Conservation (phyloP, 1,140 invertebrate species). For the Cryptotermes secundus region DNA sequence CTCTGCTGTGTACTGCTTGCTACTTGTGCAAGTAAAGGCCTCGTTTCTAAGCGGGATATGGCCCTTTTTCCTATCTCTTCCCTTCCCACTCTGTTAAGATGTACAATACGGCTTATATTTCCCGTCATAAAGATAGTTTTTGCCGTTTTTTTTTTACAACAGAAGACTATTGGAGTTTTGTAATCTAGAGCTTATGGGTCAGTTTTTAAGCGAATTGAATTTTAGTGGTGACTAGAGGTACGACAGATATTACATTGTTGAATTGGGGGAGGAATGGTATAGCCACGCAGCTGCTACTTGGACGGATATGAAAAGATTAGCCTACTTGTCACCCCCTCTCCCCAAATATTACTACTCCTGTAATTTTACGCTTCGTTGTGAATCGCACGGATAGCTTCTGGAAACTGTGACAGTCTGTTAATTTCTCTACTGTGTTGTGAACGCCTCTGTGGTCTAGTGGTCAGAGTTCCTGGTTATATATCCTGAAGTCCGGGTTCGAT, state of each 20-base stretch:
- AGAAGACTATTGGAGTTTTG: conserved; percentile 3
- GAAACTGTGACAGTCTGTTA: not conserved
- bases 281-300: not conserved
- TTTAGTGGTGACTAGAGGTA: conserved; percentile 3
- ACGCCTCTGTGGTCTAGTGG: no score
- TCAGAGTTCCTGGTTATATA: no score
- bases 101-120: not conserved
- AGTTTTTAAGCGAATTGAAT: conserved; percentile 4
- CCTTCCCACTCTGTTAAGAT: not conserved
- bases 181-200: conserved; percentile 2
- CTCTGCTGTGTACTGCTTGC: conserved; percentile 1
- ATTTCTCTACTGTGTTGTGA: no score
- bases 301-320: not conserved
- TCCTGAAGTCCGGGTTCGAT: no score
- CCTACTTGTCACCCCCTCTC: not conserved
- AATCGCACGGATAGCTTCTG: not conserved
- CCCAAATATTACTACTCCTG: not conserved
- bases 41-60: not conserved
- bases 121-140: not conserved
- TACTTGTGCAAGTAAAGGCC: not conserved
- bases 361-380: not conserved
- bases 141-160: not conserved
- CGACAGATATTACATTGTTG: not conserved
- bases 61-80: not conserved
- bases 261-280: not conserved